phyloP scores from a whole-genome alignment of 2,113 vertebrate genomes.

The Chauna torquata region DNA sequence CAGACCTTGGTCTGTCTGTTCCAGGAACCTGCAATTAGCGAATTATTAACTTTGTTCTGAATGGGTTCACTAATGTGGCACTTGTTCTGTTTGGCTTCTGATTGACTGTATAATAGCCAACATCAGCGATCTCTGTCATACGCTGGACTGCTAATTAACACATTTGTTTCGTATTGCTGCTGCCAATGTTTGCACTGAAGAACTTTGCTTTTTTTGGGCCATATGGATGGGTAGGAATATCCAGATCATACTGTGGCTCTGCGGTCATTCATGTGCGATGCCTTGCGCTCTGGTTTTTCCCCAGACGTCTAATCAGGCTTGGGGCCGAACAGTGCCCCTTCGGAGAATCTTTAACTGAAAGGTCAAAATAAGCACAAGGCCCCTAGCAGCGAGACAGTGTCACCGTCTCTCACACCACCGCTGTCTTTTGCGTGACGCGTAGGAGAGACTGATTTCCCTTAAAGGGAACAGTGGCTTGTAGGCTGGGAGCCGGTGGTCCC shows the following conservation, averaged over 20 bases:
- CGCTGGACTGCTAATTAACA: slow-evolving; percentile 57
- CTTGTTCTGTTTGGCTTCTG: slow-evolving; percentile 34
- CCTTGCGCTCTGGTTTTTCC: slow-evolving; percentile 53
- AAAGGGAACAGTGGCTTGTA: background rate
- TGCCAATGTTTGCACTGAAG: slow-evolving; percentile 36
- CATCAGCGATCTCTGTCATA: background rate
- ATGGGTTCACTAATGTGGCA: background rate
- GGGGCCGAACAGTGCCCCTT: slow-evolving; percentile 24
- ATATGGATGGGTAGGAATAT: slow-evolving; percentile 57
- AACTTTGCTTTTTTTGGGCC: background rate
- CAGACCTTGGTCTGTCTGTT: background rate
- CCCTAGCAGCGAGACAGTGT: background rate
- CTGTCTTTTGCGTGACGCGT: background rate
- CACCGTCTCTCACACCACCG: background rate
- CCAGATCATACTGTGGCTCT: background rate
- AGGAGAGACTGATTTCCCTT: background rate
- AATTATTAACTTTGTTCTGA: slow-evolving; percentile 46
- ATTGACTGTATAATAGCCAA: slow-evolving; percentile 8
- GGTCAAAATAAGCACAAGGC: slow-evolving; percentile 50
- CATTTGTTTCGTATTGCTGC: slow-evolving; percentile 19
- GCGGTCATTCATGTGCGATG: slow-evolving; percentile 39
- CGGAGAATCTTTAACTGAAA: slow-evolving; percentile 40
- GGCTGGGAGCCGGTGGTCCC: background rate
- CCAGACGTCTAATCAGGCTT: slow-evolving; percentile 36
- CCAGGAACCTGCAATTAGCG: background rate